Evolutionary conservation across 2,797 vertebrate genomes (phyloP), one percentile per base, ranked within the genome.

Genomic region (Sebastes ruberrimus): DNA sequence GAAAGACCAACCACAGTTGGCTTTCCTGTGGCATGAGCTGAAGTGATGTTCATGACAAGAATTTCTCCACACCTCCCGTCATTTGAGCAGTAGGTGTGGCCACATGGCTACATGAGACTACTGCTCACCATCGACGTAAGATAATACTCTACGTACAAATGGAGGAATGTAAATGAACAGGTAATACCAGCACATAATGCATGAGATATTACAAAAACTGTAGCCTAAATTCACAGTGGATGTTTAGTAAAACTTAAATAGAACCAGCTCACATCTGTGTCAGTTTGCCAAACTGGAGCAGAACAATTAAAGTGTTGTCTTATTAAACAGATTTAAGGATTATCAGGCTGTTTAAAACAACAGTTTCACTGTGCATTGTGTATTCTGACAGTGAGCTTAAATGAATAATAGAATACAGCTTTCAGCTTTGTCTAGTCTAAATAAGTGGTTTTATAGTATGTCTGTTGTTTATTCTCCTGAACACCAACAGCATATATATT

Each of bases 61-160:
- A 35, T 38, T 23, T 56, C 68, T 64, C 25, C 35, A 66, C 64
- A 69, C 7, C 49, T 53, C 28, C 1, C 1, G n/a, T 72, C 33
- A 64, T 53, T 35, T 27, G 33, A 79, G 64, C n/a, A 42, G 53
- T 7, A 61, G 67, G 70, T 72, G 74, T 53, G 57, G 42, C 59
- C 35, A 30, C 20, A 30, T 5, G 14, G 25, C 46, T 46, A 55
- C 22, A 59, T 57, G 71, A 67, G 28, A 56, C 22, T 32, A 16
- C 38, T 46, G 55, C 65, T 74, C 22, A 56, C 9, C 14, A 30
- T 42, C 3, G 0, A 55, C 46, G 30, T n/a, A 49, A 60, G 11
- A 27, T 10, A 38, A 66, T 8, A 66, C 30, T 59, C 23, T 38
- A 14, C 18, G n/a, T 33, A 27, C 23, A 46, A 18, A 57, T 10